Evolutionary conservation across 1,140 invertebrate species (phyloP).

Genomic region (Wasmannia auropunctata): DNA sequence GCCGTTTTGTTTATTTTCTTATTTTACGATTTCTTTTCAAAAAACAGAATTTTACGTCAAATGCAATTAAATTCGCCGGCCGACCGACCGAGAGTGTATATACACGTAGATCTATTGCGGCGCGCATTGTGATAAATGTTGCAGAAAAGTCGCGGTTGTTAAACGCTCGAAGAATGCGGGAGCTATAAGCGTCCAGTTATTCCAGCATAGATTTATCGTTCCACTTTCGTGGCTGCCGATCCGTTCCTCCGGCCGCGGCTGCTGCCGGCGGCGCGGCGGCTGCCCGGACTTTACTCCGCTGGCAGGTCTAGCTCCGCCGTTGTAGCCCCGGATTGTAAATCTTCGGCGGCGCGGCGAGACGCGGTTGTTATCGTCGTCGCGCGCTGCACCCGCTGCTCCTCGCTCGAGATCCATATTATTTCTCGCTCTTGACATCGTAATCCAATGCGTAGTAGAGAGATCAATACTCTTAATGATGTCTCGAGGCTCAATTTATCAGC

Average conservation of each 20-base stretch:
- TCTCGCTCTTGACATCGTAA: conserved; percentile 9
- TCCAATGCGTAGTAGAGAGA: background rate
- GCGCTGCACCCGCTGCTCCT: conserved; percentile 2
- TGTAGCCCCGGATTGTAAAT: conserved; percentile 63
- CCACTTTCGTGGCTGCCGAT: conserved; percentile 64
- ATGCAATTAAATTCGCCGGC: background rate
- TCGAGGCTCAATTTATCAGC: background rate
- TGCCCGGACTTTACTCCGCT: conserved; percentile 15
- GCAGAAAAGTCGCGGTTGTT: conserved; percentile 47
- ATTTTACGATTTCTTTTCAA: background rate
- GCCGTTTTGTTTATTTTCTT: too few species aligned
- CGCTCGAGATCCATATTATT: conserved; percentile 1
- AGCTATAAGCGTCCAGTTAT: conserved; percentile 70
- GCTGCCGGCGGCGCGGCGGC: background rate
- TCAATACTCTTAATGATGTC: background rate
- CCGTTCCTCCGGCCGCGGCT: conserved; percentile 50
- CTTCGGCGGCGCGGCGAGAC: conserved; percentile 20
- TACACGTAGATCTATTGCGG: background rate
- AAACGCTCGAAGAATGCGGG: conserved; percentile 64
- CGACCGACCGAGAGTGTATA: background rate
- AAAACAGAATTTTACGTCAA: background rate
- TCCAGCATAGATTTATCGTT: conserved; percentile 68
- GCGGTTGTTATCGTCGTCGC: conserved; percentile 46
- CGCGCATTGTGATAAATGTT: conserved; percentile 37
- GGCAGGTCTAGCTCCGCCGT: conserved; percentile 28